Percentiles rank a stretch among this genome's conserved stretches.
Evolutionary conservation across 2,888 invertebrate species (phyloP).

Genomic region (Criorhina ranunculi): DNA sequence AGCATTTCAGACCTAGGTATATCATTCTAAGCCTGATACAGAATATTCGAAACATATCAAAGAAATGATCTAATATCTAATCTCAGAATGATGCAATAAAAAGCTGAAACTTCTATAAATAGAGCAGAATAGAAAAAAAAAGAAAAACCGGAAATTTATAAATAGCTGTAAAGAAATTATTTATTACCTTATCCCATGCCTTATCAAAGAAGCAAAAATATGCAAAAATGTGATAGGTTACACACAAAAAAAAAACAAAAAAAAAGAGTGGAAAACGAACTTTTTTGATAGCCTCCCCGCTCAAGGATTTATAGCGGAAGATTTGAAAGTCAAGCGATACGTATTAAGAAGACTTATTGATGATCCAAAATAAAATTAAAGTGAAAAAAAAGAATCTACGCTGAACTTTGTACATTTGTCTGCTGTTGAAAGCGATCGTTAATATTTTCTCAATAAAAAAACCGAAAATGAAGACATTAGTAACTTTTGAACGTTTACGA

Average conservation of each 20-base stretch:
- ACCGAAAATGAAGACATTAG: background rate
- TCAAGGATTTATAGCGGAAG: constrained; percentile 19
- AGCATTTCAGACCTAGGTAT: constrained; percentile 13
- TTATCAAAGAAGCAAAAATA: background rate
- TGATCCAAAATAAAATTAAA: constrained; percentile 10
- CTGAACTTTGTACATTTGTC: constrained; percentile 10
- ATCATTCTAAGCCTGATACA: constrained; percentile 5
- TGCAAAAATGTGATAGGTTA: constrained; percentile 15
- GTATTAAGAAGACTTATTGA: constrained; percentile 19
- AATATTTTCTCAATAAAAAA: constrained; percentile 15
- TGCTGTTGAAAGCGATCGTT: constrained; percentile 30
- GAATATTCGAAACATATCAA: background rate
- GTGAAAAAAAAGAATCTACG: background rate
- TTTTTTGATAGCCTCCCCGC: background rate
- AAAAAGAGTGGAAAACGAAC: background rate
- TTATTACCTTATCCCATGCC: constrained; percentile 9
- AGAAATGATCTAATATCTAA: constrained; percentile 12
- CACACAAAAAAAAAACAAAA: too few species aligned
- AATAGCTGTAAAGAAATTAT: constrained; percentile 21
- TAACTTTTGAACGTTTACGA: background rate
- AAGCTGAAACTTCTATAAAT: constrained; percentile 23
- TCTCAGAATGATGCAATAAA: constrained; percentile 10
- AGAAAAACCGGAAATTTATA: constrained; percentile 4
- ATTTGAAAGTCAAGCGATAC: constrained; percentile 2
- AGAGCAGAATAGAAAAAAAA: constrained; percentile 16